phyloP scores from a whole-genome alignment of 2,888 invertebrate species.

The Drosophila merina region DNA sequence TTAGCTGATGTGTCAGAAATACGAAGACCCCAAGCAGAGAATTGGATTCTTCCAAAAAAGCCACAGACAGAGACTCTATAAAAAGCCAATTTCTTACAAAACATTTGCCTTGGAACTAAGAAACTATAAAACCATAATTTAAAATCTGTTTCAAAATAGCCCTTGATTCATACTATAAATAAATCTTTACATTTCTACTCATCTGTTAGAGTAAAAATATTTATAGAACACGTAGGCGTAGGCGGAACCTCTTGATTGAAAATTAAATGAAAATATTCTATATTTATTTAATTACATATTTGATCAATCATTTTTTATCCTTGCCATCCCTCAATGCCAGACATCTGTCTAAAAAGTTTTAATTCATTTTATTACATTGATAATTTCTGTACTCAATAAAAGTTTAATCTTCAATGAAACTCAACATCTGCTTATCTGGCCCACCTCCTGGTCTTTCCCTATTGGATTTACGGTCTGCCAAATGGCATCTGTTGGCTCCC shows the following conservation, averaged over 20 bases:
- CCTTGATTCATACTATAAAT: no score
- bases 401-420: constrained; percentile 19
- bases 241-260: no score
- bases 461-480: constrained; percentile 31
- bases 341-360: constrained; percentile 26
- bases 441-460: constrained; percentile 17
- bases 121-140: no score
- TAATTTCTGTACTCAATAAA: constrained; percentile 18
- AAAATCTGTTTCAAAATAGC: no score
- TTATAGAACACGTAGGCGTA: background rate
- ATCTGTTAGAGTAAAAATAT: background rate
- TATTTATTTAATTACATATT: background rate
- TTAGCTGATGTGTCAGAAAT: constrained; percentile 23
- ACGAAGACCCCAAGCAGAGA: background rate
- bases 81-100: no score
- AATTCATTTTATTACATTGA: constrained; percentile 22
- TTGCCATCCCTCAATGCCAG: background rate
- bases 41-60: background rate
- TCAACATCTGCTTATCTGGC: constrained; percentile 25
- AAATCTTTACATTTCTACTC: no score
- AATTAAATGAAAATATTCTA: no score
- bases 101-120: no score
- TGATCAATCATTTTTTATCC: background rate
- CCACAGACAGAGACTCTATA: no score
- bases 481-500: constrained; percentile 34